Evolutionary conservation across 2,113 vertebrate genomes (phyloP), one percentile per base, ranked within the genome.

Genomic region (Sterrhoptilus dennistouni): DNA sequence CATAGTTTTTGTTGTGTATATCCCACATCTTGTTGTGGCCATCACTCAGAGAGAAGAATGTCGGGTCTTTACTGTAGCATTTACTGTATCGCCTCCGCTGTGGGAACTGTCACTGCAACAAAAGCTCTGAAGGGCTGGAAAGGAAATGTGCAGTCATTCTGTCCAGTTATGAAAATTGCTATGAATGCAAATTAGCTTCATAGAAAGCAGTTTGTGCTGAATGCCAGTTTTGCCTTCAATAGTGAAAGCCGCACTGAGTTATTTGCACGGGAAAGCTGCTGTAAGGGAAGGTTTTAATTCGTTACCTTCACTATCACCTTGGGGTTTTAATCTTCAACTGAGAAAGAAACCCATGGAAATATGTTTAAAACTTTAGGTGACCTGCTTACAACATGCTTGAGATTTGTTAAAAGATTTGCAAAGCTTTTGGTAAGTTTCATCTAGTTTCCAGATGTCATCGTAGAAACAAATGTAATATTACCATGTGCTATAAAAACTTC

Each of bases 61-160:
- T 15, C 38, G 33, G 5, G 42, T 85, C 63, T 82, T 83, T 45
- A 14, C 71, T 83, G 53, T 16, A 14, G 28, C 63, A 11, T 42
- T 61, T 36, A 47, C 36, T 66, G 19, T 4, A 71, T 64, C 0
- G 33, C 70, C 91, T 69, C 74, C 5, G 0, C 80, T 89, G 72
- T 79, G 88, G 92, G 93, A 93, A 65, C 90, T 86, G 95, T 89
- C 96, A 89, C 4, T 68, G 64, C 56, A 75, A 95, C 90, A 96
- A 95, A 95, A 86, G 87, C 50, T 63, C 79, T 59, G 40, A 50
- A 50, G 42, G 56, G 23, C 4, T 74, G 61, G 36, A 35, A 64
- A 75, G 72, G 77, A 90, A 96, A 87, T 3, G 0, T 42, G 90
- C 83, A 89, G 60, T 64, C 80, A 71, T 66, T 63, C 80, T 71